Evolutionary conservation across 1,140 invertebrate genomes (phyloP), one percentile per base, ranked within the genome.

Genomic region (Oryzaephilus surinamensis): DNA sequence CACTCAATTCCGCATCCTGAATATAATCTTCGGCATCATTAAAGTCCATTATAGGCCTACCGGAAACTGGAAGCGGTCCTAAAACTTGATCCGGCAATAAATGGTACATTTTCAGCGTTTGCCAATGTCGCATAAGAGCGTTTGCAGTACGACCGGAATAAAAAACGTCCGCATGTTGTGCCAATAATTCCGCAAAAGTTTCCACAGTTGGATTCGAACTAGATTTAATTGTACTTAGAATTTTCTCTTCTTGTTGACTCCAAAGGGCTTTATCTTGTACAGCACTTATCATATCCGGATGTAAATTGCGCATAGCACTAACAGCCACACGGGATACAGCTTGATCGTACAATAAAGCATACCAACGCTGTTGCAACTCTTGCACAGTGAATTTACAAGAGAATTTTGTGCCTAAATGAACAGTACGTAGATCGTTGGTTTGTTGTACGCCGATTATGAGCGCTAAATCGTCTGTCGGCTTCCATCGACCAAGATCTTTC

Each of bases 281-380:
- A 45, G 77, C 76, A 6, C 82, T 74, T 19, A 95, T 79, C 29
- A 91, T 67, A 61, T 97, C 91, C 1, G 89, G 86, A 70, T 94
- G 89, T 28, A 97, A 69, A 67, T 94, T 91, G 21, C 86, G 74
- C 78, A 97, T 95, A 0, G 93, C 88, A 43, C 83, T 79, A 5
- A 94, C 78, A 14, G 92, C 88, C 26, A 95, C 75, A 48, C 88
- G 74, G 7, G 81, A 90, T 21, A 90, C 78, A 26, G 82, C 76
- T 27, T 86, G 80, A 64, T 98, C 91, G 62, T 97, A 97, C 2
- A 98, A 66, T 29, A 99, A 58, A 6, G 89, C 84, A 69, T 94
- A 94, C 94, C 94, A 98, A 38, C 95, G 74, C 41, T 92, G 86
- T 56, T 96, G 88, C 16, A 98, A 77, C 62, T 99, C 93, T 60